These are phyloP conservation scores for Anadara kagoshimensis DNA, from an alignment of 1,140 invertebrate species.

Conservation along the genomic window DNA sequence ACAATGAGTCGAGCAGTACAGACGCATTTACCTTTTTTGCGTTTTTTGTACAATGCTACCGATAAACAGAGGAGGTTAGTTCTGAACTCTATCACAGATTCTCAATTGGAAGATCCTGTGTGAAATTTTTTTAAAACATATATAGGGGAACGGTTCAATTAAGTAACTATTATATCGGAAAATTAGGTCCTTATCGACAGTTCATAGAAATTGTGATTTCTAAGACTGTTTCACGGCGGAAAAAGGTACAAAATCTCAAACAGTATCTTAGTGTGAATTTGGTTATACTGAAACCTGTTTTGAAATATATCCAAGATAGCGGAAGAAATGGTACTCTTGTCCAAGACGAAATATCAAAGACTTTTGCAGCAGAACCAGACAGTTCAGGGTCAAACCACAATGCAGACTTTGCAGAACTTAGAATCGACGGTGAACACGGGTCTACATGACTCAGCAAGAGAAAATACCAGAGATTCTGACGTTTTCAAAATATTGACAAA, in stretches of 20 bases:
- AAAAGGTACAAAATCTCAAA: neutral
- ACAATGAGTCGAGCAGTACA: constrained; percentile 5
- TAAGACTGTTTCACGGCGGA: neutral
- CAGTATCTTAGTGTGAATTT: no score
- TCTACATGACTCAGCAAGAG: neutral
- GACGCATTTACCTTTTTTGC: neutral
- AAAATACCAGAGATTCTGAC: neutral
- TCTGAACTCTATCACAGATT: constrained; percentile 1
- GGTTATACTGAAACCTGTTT: neutral
- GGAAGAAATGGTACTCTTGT: constrained; percentile 30
- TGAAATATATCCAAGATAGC: constrained; percentile 1
- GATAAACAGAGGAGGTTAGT: constrained; percentile 1
- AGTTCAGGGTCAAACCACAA: neutral
- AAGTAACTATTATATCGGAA: neutral
- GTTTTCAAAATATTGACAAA: neutral
- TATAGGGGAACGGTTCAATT: constrained; percentile 10
- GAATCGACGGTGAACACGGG: neutral
- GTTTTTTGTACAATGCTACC: neutral
- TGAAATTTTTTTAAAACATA: constrained; percentile 12
- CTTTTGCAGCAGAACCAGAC: neutral
- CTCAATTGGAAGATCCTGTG: constrained; percentile 3
- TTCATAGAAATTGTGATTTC: neutral
- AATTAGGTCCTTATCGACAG: neutral
- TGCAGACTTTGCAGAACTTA: neutral
- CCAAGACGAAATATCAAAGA: constrained; percentile 35